Evolutionary conservation across 2,113 vertebrate species (phyloP), one percentile per base, ranked within the genome.

Genomic region (Channa maculata): DNA sequence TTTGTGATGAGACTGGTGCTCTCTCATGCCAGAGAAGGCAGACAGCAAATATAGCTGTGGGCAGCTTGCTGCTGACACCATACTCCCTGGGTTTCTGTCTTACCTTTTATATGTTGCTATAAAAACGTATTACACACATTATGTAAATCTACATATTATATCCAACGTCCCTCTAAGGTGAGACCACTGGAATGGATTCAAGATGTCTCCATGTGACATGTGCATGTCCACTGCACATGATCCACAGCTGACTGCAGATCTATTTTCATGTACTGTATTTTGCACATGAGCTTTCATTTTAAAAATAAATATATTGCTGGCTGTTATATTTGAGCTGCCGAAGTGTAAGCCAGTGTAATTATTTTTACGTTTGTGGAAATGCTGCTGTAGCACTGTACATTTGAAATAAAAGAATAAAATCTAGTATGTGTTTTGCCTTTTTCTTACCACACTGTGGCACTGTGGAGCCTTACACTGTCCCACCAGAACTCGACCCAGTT

Each of bases 381-480:
- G 55, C 63, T 62, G 62, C 74, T 79, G 49, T 41, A 6, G 57
- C 37, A 3, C 6, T 57, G 59, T 69, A 52, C 55, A 51, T 80
- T 79, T 71, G 3, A 79, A 88, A 84, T 85, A 73, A 82, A 86
- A 73, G 0, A 3, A 5, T 0, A 57, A 77, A 59, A 34, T 8
- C 2, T 3, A 11, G 10, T 8, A 5, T 53, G 4, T 51, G 38
- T 46, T 11, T 1, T 79, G 2, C n/a, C 3, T 46, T 14, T 3
- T 36, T 59, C 9, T 39, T 9, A 9, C 86, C 92, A 89, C 86
- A 60, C 74, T 1, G 90, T 50, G 89, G 83, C 33, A 68, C 87
- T 91, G 89, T 89, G 77, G 64, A 71, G 77, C 88, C 88, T 5
- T 4, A n/a, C 39, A 52, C 13, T 3, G 8, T 3, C 12, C n/a